These are phyloP conservation scores for Eubucco bourcierii DNA, from an alignment of 2,113 vertebrate genomes.

Conservation along the genomic window DNA sequence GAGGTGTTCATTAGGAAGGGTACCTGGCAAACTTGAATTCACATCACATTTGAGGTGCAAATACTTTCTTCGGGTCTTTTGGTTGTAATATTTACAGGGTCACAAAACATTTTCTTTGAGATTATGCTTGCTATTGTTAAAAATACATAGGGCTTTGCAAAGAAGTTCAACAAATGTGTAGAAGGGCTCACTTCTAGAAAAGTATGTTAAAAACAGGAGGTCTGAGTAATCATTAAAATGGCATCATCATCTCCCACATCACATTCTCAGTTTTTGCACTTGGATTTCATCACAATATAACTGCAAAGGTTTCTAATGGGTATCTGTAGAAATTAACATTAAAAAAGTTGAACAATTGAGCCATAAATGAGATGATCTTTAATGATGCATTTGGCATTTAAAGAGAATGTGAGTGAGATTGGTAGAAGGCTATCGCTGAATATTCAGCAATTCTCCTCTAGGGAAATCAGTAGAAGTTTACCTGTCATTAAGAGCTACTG, in stretches of 20 bases:
- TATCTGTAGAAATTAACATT: conserved; percentile 43
- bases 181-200: neutral
- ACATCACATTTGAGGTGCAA: neutral
- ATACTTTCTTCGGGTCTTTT: neutral
- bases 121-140: neutral
- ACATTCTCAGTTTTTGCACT: neutral
- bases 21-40: neutral
- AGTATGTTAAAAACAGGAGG: neutral
- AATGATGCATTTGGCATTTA: conserved; percentile 57
- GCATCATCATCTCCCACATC: neutral
- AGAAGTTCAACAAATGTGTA: neutral
- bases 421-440: neutral
- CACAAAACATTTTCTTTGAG: neutral
- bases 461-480: conserved; percentile 70
- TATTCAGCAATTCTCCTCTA: conserved; percentile 31
- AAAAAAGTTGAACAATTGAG: conserved; percentile 29
- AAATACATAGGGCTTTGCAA: neutral
- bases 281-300: neutral
- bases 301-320: conserved; percentile 11
- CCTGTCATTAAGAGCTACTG: conserved; percentile 59
- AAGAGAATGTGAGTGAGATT: conserved; percentile 19
- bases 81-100: neutral
- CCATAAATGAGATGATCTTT: conserved; percentile 64
- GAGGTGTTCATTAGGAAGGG: neutral
- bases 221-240: neutral